Evolutionary conservation across 2,113 vertebrate genomes (phyloP).

Genomic region (Hemicordylus capensis): DNA sequence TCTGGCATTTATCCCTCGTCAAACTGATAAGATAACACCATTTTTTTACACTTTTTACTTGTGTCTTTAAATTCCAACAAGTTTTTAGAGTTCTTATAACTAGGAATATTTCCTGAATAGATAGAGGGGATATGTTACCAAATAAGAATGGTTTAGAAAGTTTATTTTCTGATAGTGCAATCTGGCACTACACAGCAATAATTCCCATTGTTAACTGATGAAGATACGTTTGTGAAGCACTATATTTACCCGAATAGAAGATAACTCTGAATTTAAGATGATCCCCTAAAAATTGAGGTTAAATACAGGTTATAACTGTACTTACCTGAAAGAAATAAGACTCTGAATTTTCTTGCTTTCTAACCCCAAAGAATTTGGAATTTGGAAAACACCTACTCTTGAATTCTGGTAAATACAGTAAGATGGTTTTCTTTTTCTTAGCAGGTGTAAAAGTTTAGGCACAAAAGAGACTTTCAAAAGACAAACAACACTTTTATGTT

Average conservation of each 20-base stretch:
- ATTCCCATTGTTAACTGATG: constrained; percentile 29
- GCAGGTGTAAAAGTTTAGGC: constrained; percentile 33
- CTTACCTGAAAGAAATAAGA: too few relatives aligned
- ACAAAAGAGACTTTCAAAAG: constrained; percentile 12
- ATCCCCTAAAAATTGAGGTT: too few relatives aligned
- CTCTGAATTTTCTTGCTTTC: too few relatives aligned
- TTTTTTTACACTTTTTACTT: neutral
- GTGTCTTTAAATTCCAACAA: constrained; percentile 23
- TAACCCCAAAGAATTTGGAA: too few relatives aligned
- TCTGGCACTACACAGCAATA: constrained; percentile 40
- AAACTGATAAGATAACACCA: neutral
- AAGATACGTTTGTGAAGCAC: constrained; percentile 44
- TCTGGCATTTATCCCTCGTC: neutral
- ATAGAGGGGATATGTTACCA: constrained; percentile 44
- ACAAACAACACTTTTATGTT: constrained; percentile 30
- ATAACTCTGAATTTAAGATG: too few relatives aligned
- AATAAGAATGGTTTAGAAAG: constrained; percentile 44
- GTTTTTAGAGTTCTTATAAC: constrained; percentile 38
- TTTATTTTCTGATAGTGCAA: constrained; percentile 48
- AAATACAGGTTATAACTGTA: too few relatives aligned
- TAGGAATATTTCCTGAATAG: constrained; percentile 56
- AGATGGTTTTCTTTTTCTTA: constrained; percentile 3
- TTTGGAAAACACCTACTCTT: too few relatives aligned
- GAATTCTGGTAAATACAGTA: constrained; percentile 36
- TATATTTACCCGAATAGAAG: too few relatives aligned